Base-by-base conservation (phyloP, 2,888 invertebrate species). In the Pegoplata infirma region DNA sequence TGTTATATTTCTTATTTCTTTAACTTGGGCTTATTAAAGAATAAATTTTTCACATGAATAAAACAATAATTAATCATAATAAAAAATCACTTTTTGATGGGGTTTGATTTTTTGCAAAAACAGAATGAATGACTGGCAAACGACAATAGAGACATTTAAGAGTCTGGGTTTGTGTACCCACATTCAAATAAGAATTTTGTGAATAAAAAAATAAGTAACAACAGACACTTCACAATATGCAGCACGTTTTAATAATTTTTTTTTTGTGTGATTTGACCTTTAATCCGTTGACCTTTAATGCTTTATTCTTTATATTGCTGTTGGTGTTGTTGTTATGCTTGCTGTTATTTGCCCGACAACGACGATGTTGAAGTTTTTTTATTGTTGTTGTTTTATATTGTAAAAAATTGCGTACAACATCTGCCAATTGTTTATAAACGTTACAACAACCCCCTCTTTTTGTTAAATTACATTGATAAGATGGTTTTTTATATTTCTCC, bases 231-330 rank as follows among this genome's bases (percentile, higher is more conserved):
- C 28, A 63, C 51, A 58, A 59, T 44, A 36, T 46, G 19, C 44
- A 46, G 47, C 47, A 71, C 51, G n/a, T 58, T 46, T 61, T 59
- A 58, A 63, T 63, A 28, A 68, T 56, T 67, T 68, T n/a, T n/a
- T n/a, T n/a, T n/a, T n/a, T n/a, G n/a, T 69, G 2, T 44, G 66
- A 78, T 79, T 63, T 79, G 79, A 79, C 79, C 79, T 79, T 79
- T 75, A 79, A 79, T 79, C 75, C 75, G 71, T 75, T 79, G 75
- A 79, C 79, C 79, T 79, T 79, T 79, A 71, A 56, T 64, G 53
- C 49, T 47, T 25, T 66, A 59, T 61, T 55, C 32, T 51, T 1
- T 19, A 36, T 67, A 46, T 56, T 44, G 55, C 51, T 47, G 36
- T 53, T 25, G 46, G 21, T 59, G 25, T 59, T 40, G 3, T 47